phyloP scores from a whole-genome alignment of 2,113 vertebrate species.

The Pangasianodon gigas region DNA sequence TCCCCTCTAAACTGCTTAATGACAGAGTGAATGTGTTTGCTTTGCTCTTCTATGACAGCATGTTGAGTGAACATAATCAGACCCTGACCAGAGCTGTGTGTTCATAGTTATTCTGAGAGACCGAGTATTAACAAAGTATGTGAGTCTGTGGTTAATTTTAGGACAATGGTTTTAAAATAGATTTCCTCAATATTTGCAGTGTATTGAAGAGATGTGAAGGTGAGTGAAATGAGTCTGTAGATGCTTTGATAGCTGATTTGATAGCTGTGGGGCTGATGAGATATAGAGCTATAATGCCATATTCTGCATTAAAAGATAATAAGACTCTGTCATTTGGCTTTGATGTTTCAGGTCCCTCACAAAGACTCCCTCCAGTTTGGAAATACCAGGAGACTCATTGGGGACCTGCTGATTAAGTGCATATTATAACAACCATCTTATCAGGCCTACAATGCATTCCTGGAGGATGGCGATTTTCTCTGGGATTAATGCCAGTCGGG shows the following conservation, averaged over 20 bases:
- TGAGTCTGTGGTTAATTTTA: slow-evolving; percentile 19
- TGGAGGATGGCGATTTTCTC: slow-evolving; percentile 63
- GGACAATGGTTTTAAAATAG: slow-evolving; percentile 25
- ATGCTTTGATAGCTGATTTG: slow-evolving; percentile 41
- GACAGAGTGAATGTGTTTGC: slow-evolving; percentile 66
- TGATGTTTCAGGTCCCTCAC: slow-evolving; percentile 49
- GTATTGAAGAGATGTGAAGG: slow-evolving; percentile 22
- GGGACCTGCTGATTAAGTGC: slow-evolving; percentile 57
- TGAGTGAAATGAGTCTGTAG: slow-evolving; percentile 40
- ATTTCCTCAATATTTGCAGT: slow-evolving; percentile 8
- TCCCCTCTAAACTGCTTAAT: slow-evolving; percentile 68
- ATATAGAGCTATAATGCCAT: slow-evolving; percentile 37
- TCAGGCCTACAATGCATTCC: slow-evolving; percentile 61
- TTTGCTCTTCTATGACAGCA: slow-evolving; percentile 56
- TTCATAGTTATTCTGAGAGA: background rate
- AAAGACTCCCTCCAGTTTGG: slow-evolving; percentile 53
- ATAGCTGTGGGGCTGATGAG: slow-evolving; percentile 46
- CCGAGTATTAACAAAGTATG: background rate
- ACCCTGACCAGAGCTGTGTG: slow-evolving; percentile 43
- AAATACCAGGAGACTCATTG: slow-evolving; percentile 54
- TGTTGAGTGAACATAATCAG: slow-evolving; percentile 69
- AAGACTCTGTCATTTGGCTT: slow-evolving; percentile 45
- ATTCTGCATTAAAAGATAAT: slow-evolving; percentile 53
- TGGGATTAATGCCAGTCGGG: slow-evolving; percentile 64
- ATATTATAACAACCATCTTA: slow-evolving; percentile 58